These are phyloP conservation scores for Trinectes maculatus DNA, from an alignment of 2,113 vertebrate genomes.

Conservation along the genomic window DNA sequence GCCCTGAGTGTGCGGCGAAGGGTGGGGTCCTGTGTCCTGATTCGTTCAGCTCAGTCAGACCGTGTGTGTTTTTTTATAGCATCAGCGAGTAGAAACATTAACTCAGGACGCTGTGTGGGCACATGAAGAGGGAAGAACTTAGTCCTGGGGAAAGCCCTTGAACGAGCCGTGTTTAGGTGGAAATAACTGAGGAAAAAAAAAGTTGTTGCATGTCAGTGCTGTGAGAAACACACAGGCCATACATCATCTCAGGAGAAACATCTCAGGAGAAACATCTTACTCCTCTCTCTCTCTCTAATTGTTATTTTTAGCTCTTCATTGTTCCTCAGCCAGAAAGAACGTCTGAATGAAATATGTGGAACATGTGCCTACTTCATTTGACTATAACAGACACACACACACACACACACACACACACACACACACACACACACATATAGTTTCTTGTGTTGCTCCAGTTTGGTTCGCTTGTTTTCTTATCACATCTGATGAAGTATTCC, in stretches of 20 bases:
- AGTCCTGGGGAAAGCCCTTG: not conserved
- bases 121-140: not conserved
- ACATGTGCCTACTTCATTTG: not conserved
- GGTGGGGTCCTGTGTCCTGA: conserved; percentile 43
- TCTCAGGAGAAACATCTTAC: conserved; percentile 8
- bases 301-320: conserved; percentile 32
- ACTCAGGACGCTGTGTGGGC: conserved; percentile 20
- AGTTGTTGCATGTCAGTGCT: not conserved
- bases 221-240: conserved; percentile 12
- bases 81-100: not conserved
- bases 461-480: too few species aligned
- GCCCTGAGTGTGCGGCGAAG: conserved; percentile 2
- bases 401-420: too few species aligned
- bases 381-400: too few species aligned
- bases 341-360: conserved; percentile 23
- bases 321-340: not conserved
- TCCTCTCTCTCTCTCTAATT: not conserved
- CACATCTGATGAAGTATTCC: too few species aligned
- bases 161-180: not conserved
- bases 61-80: conserved; percentile 14
- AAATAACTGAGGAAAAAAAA: not conserved
- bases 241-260: conserved; percentile 37
- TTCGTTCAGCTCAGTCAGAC: conserved; percentile 18
- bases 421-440: too few species aligned
- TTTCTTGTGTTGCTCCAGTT: too few species aligned